Percentiles rank a stretch among this genome's conserved stretches.
These are phyloP conservation scores for Mormyrus iriodes DNA, from an alignment of 2,113 vertebrate species.

Conservation along the genomic window DNA sequence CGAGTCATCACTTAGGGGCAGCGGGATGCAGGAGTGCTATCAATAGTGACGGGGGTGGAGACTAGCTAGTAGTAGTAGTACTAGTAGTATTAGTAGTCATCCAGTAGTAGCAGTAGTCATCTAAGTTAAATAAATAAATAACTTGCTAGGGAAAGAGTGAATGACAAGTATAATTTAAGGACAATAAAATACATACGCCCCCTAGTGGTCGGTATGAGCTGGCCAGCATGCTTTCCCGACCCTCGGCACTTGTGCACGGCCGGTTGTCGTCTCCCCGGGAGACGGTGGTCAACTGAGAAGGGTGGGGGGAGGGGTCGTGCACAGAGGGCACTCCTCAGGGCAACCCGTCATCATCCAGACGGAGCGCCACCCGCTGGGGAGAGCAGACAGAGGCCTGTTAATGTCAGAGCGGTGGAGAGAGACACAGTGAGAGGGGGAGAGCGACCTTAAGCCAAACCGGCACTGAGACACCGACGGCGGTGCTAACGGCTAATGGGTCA, in stretches of 20 bases:
- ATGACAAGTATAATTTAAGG: constrained; percentile 24
- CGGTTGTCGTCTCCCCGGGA: constrained; percentile 15
- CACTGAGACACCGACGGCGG: not conserved
- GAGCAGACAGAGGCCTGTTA: constrained; percentile 63
- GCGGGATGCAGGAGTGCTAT: constrained; percentile 22
- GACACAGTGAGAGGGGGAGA: not conserved
- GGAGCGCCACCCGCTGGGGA: constrained; percentile 89
- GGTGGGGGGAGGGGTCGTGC: constrained; percentile 24
- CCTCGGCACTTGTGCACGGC: constrained; percentile 15
- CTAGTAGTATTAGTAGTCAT: constrained; percentile 26
- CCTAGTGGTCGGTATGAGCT: not conserved
- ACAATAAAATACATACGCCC: constrained; percentile 9
- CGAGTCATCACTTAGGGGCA: constrained; percentile 53
- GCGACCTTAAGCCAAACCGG: not conserved
- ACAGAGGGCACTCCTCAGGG: constrained; percentile 69
- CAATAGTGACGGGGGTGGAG: constrained; percentile 26
- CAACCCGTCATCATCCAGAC: constrained; percentile 91
- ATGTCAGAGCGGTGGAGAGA: constrained; percentile 35
- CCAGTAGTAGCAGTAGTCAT: constrained; percentile 35
- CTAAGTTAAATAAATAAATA: constrained; percentile 38
- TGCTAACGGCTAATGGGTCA: not conserved
- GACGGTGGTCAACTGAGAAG: constrained; percentile 18
- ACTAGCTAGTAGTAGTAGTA: constrained; percentile 23
- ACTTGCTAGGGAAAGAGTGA: constrained; percentile 20
- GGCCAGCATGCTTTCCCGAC: constrained; percentile 1